A percentile compares a stretch with the other conserved stretches of the same genome.
Evolutionary conservation across 2,113 vertebrate species (phyloP).

Genomic region (Ctenomys sociabilis): DNA sequence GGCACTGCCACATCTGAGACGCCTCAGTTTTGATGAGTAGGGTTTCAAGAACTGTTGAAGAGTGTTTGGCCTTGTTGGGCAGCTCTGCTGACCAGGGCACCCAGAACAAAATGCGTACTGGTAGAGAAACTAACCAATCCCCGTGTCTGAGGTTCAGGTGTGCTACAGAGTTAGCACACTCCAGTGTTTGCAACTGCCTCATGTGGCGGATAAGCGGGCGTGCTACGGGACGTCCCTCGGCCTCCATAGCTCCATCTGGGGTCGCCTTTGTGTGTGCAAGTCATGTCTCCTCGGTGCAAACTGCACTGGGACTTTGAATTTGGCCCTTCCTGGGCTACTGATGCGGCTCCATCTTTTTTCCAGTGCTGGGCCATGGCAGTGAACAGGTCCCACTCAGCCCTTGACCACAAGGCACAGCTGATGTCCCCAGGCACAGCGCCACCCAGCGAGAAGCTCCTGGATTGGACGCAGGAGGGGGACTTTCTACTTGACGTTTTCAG

Average conservation of each 20-base stretch:
- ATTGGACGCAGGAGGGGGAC: not conserved
- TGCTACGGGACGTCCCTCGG: too few relatives aligned
- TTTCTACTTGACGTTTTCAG: not conserved
- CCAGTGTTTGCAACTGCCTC: not conserved
- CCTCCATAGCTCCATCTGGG: too few relatives aligned
- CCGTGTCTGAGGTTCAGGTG: not conserved
- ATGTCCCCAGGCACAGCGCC: rapidly evolving
- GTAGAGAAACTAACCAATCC: not conserved
- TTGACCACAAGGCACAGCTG: too few relatives aligned
- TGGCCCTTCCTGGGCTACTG: not conserved
- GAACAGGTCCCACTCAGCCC: too few relatives aligned
- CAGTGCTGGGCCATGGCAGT: too few relatives aligned
- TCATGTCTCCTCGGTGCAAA: not conserved
- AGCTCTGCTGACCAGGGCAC: not conserved
- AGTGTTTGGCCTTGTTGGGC: not conserved
- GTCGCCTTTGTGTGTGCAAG: not conserved
- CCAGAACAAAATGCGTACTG: not conserved
- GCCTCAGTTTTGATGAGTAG: not conserved
- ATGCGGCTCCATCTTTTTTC: not conserved
- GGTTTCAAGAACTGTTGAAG: not conserved
- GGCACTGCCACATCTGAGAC: not conserved
- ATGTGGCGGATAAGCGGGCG: not conserved
- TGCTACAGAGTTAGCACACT: not conserved
- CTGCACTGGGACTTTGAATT: not conserved
- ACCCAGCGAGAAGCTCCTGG: not conserved